phyloP scores from a whole-genome alignment of 2,797 vertebrate species.

The Tolypeutes matacus region DNA sequence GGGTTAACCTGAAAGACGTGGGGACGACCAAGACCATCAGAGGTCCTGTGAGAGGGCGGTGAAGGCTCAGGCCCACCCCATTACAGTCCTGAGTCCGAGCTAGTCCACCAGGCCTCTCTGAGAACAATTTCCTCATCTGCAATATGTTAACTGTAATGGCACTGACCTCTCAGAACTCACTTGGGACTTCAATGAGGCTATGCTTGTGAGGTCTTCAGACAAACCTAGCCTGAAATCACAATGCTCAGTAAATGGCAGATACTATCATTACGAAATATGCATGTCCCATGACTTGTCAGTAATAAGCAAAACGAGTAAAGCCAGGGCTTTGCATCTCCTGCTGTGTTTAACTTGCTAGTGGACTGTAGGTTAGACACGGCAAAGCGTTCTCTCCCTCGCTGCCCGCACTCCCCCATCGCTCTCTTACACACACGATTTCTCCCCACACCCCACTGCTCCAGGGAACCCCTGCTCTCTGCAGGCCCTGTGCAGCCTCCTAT shows the following conservation, averaged over 20 bases:
- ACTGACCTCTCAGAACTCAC: background rate
- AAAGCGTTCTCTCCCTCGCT: background rate
- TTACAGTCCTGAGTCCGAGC: background rate
- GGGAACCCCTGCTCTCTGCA: background rate
- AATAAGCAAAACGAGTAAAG: background rate
- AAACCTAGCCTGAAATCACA: background rate
- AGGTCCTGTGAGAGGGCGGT: no score
- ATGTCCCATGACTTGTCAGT: background rate
- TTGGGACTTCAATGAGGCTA: background rate
- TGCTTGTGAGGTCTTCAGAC: background rate
- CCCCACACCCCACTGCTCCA: no score
- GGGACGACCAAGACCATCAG: background rate
- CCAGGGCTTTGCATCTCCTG: background rate
- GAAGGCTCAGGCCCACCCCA: background rate
- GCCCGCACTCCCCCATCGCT: background rate
- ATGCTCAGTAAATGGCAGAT: background rate
- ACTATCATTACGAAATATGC: background rate
- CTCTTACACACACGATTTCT: no score
- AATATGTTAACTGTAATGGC: background rate
- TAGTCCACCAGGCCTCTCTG: background rate
- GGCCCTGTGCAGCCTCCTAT: background rate
- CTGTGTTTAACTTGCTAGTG: background rate
- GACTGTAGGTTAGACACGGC: background rate
- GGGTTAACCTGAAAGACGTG: background rate
- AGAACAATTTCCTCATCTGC: background rate